phyloP scores from a whole-genome alignment of 2,113 vertebrate genomes.

The Lonchura striata region DNA sequence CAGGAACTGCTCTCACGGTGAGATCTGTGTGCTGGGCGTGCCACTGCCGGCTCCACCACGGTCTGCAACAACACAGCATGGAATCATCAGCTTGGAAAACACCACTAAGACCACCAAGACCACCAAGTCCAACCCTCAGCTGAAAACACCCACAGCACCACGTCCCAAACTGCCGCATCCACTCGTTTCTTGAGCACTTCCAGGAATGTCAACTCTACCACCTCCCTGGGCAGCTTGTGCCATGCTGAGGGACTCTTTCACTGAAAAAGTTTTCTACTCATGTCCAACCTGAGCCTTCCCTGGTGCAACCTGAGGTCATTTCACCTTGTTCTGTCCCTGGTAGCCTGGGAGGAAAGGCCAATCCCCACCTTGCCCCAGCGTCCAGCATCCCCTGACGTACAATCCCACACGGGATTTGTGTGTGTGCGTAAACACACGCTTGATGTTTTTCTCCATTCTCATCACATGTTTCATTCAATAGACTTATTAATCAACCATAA shows the following conservation, averaged over 20 bases:
- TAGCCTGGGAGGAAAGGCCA: not conserved
- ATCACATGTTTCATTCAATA: constrained; percentile 67
- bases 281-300: not conserved
- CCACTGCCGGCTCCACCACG: not conserved
- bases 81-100: not conserved
- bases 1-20: fast-evolving
- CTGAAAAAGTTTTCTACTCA: not conserved
- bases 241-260: no score
- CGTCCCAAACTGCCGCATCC: not conserved
- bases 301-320: not conserved
- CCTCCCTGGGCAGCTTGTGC: no score
- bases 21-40: fast-evolving
- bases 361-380: not conserved
- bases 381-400: not conserved
- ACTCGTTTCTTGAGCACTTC: fast-evolving
- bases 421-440: not conserved
- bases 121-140: no score
- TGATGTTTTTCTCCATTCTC: constrained; percentile 39
- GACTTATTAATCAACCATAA: constrained; percentile 85
- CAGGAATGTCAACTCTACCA: fast-evolving
- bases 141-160: fast-evolving
- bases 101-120: not conserved
- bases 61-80: not conserved
- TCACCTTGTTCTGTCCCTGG: fast-evolving
- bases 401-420: not conserved